Evolutionary conservation across 2,113 vertebrate genomes (phyloP).

Genomic region (Spilogale gracilis): DNA sequence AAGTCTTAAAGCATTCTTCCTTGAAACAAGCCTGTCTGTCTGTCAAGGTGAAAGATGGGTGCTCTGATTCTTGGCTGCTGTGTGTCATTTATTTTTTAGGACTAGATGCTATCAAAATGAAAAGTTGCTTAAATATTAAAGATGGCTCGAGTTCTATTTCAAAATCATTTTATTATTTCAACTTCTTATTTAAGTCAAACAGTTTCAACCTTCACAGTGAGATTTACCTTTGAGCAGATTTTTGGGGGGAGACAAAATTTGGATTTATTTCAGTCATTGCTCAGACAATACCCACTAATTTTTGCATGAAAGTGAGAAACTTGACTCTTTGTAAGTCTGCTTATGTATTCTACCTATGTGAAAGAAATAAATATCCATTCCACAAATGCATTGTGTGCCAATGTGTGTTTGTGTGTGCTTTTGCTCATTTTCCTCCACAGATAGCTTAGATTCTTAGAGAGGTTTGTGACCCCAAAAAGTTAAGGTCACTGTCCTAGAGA

Average conservation of each 20-base stretch:
- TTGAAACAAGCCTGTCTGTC: slow-evolving; percentile 5
- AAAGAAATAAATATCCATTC: not conserved
- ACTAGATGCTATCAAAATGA: slow-evolving; percentile 55
- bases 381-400: not conserved
- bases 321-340: slow-evolving; percentile 8
- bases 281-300: slow-evolving; percentile 51
- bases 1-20: slow-evolving; percentile 43
- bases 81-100: not conserved
- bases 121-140: slow-evolving; percentile 61
- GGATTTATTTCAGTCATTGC: slow-evolving; percentile 49
- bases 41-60: slow-evolving; percentile 68
- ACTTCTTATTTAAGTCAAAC: not conserved
- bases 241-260: not conserved
- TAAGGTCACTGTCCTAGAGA: not conserved
- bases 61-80: slow-evolving; percentile 42
- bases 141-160: slow-evolving; percentile 55
- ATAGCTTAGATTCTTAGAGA: not conserved
- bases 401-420: not conserved
- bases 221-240: slow-evolving; percentile 38
- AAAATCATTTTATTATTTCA: slow-evolving; percentile 54
- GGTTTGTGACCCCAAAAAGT: not conserved
- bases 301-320: slow-evolving; percentile 16
- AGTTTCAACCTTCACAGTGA: slow-evolving; percentile 37
- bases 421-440: slow-evolving; percentile 23
- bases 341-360: slow-evolving; percentile 19